Evolutionary conservation across 2,113 vertebrate species (phyloP).

Genomic region (Heterotis niloticus): DNA sequence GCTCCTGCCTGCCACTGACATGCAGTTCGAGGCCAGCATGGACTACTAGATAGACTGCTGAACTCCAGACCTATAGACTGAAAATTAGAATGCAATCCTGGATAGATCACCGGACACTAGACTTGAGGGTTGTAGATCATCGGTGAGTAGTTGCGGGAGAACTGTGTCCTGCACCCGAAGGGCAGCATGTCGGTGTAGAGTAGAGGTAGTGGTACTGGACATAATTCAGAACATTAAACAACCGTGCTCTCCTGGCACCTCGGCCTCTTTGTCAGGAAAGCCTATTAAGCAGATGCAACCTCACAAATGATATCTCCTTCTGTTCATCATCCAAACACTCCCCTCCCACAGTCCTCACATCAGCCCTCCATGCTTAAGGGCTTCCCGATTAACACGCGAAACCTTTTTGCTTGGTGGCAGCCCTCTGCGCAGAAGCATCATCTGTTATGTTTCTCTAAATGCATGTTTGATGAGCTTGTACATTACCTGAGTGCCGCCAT

Average conservation of each 20-base stretch:
- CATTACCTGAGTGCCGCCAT: conserved; percentile 4
- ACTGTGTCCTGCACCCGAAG: not conserved
- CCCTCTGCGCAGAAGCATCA: not conserved
- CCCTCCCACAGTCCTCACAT: not conserved
- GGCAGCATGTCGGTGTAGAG: not conserved
- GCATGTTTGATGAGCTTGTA: not conserved
- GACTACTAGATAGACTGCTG: not conserved
- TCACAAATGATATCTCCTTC: not conserved
- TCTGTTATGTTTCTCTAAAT: not conserved
- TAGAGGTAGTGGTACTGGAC: not conserved
- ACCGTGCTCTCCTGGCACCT: not conserved
- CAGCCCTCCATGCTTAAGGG: not conserved
- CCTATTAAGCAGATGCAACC: not conserved
- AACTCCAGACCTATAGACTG: not conserved
- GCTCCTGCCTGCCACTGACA: no score
- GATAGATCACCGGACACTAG: not conserved
- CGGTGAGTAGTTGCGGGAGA: not conserved
- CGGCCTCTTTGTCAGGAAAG: not conserved
- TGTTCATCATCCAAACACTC: not conserved
- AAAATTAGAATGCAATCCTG: not conserved
- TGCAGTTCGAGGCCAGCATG: no score
- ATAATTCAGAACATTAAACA: not conserved
- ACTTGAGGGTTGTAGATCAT: not conserved
- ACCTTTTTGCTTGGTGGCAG: not conserved
- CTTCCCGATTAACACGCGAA: not conserved